phyloP scores from a whole-genome alignment of 2,888 invertebrate species.

The Acanthosepion pharaonis region DNA sequence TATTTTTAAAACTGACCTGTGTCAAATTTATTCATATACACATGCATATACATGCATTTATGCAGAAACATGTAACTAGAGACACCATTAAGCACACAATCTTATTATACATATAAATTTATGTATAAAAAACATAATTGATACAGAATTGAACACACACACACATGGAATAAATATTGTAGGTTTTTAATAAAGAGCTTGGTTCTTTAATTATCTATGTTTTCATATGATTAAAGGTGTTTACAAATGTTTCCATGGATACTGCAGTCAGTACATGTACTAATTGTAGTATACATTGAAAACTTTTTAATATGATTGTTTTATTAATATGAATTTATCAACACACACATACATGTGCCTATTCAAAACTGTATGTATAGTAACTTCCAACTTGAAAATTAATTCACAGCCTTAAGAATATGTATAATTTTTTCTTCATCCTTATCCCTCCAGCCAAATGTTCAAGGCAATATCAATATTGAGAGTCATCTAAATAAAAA shows the following conservation, averaged over 20 bases:
- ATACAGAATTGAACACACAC: not conserved
- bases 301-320: too few relatives aligned
- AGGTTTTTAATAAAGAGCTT: too few relatives aligned
- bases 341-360: not conserved
- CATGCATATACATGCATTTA: not conserved
- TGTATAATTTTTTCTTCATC: not conserved
- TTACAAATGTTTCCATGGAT: too few relatives aligned
- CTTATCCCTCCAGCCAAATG: not conserved
- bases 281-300: too few relatives aligned
- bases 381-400: too few relatives aligned
- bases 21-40: not conserved
- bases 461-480: too few relatives aligned
- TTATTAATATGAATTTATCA: not conserved
- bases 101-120: not conserved
- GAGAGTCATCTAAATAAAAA: too few relatives aligned
- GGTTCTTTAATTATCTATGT: too few relatives aligned
- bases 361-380: not conserved
- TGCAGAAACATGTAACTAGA: too few relatives aligned
- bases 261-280: too few relatives aligned
- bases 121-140: not conserved
- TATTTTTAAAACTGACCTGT: not conserved
- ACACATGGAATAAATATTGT: not conserved
- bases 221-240: too few relatives aligned
- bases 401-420: not conserved
- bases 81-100: not conserved